Evolutionary conservation across 2,797 vertebrate species (phyloP).

Genomic region (Siniperca undulata): DNA sequence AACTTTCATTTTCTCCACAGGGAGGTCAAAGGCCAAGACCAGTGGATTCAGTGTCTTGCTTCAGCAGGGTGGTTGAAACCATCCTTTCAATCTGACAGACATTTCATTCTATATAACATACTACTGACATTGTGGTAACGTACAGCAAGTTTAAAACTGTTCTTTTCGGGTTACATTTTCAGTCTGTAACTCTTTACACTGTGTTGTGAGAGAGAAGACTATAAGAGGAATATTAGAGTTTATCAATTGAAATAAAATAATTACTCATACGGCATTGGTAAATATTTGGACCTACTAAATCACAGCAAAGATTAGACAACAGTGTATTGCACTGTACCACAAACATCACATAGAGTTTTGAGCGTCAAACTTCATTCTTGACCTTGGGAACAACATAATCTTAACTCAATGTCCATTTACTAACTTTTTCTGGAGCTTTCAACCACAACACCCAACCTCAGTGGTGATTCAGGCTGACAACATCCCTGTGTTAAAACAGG

Average conservation of each 20-base stretch:
- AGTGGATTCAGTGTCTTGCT: not conserved
- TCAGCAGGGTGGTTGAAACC: not conserved
- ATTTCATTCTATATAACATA: not conserved
- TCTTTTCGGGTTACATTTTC: not conserved
- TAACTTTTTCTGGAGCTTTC: slow-evolving; percentile 12
- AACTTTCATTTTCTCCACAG: slow-evolving; percentile 1
- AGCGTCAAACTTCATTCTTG: not conserved
- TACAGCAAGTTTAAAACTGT: not conserved
- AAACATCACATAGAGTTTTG: slow-evolving; percentile 37
- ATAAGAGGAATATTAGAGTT: slow-evolving; percentile 18
- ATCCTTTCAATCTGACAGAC: not conserved
- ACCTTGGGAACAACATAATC: not conserved
- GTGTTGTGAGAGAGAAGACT: not conserved
- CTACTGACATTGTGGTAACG: slow-evolving; percentile 30
- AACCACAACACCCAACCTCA: not conserved
- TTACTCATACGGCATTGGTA: not conserved
- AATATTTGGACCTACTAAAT: slow-evolving; percentile 39
- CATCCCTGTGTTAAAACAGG: not conserved
- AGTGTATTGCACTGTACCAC: slow-evolving; percentile 59
- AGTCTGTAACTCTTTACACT: slow-evolving; percentile 1
- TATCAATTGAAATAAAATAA: slow-evolving; percentile 12
- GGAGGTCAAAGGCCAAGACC: slow-evolving; percentile 14
- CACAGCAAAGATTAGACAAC: slow-evolving; percentile 55
- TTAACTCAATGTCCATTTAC: slow-evolving; percentile 1
- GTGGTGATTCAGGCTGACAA: too few relatives aligned